Evolutionary conservation across 1,140 invertebrate genomes (phyloP).

Genomic region (Pseudomyrmex gracilis): DNA sequence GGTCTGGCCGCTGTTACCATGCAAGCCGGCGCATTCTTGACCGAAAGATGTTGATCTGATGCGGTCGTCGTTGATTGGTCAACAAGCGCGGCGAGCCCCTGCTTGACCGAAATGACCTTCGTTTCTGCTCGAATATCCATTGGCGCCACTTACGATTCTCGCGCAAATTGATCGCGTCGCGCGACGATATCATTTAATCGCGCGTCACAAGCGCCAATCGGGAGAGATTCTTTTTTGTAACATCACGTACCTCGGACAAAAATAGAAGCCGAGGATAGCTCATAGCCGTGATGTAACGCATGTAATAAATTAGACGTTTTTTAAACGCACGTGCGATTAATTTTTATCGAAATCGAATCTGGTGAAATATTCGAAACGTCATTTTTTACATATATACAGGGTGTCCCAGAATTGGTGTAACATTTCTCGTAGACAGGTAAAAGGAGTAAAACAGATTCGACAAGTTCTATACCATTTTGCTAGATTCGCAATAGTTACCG

Average conservation of each 20-base stretch:
- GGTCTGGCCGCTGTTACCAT: conserved; percentile 33
- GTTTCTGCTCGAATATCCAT: conserved; percentile 62
- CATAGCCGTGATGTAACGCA: too few relatives aligned
- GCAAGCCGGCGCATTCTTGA: conserved; percentile 3
- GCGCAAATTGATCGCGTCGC: conserved; percentile 12
- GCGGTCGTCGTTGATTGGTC: conserved; percentile 71
- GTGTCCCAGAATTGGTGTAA: too few relatives aligned
- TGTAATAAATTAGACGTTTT: not conserved
- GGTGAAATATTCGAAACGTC: not conserved
- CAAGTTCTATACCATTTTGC: too few relatives aligned
- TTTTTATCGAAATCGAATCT: not conserved
- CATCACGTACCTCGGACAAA: not conserved
- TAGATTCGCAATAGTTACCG: too few relatives aligned
- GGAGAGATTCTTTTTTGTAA: not conserved
- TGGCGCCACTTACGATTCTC: conserved; percentile 58
- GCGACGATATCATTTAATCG: conserved; percentile 33
- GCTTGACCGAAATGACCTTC: conserved; percentile 75
- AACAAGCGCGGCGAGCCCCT: conserved; percentile 75
- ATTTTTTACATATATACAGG: too few relatives aligned
- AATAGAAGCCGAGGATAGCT: not conserved
- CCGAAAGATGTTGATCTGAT: conserved; percentile 53
- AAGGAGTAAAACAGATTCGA: too few relatives aligned
- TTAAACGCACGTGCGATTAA: not conserved
- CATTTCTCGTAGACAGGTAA: too few relatives aligned
- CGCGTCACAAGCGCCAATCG: not conserved